These are phyloP conservation scores for Prenolepis imparis DNA, from an alignment of 2,888 invertebrate genomes.

Conservation along the genomic window DNA sequence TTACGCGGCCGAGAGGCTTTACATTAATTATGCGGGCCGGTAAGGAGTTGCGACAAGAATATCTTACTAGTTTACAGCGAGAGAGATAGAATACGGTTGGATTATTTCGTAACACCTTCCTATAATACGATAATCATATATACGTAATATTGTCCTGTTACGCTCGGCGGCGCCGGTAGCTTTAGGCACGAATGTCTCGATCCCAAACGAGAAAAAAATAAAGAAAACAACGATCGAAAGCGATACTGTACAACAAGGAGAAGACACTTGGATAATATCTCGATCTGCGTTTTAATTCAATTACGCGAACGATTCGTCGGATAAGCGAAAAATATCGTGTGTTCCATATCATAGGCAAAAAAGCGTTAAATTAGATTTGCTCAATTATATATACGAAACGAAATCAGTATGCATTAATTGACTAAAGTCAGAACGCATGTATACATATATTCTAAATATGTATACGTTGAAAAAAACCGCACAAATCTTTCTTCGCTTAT, in stretches of 20 bases:
- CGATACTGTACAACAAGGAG: not conserved
- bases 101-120: slow-evolving; percentile 38
- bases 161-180: slow-evolving; percentile 78
- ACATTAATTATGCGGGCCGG: slow-evolving; percentile 17
- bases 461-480: not conserved
- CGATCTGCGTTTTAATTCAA: not conserved
- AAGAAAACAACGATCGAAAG: not conserved
- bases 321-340: not conserved
- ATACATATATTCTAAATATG: not conserved
- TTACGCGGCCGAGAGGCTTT: slow-evolving; percentile 45
- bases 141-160: slow-evolving; percentile 83
- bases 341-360: not conserved
- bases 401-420: not conserved
- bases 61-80: slow-evolving; percentile 63
- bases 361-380: not conserved
- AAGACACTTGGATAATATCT: not conserved
- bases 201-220: not conserved
- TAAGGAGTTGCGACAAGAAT: slow-evolving; percentile 50
- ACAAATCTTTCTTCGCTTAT: not conserved
- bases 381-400: not conserved
- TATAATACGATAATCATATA: slow-evolving; percentile 64
- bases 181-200: slow-evolving; percentile 64
- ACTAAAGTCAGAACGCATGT: not conserved
- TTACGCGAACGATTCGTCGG: not conserved
- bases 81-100: slow-evolving; percentile 42